phyloP scores from a whole-genome alignment of 2,797 vertebrate genomes.

The Sebastes flavidus region DNA sequence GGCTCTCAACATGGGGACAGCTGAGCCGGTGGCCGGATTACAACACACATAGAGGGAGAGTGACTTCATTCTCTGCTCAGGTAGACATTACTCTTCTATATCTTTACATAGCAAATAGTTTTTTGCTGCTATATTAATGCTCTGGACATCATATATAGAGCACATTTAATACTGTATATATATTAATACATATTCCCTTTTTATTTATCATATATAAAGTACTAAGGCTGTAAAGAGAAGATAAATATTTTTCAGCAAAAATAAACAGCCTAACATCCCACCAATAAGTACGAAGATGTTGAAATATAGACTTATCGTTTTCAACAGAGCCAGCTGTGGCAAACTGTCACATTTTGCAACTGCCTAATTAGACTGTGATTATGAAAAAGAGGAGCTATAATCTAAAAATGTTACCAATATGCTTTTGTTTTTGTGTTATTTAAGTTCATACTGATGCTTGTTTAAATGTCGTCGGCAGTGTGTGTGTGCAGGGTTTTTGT shows the following conservation, averaged over 20 bases:
- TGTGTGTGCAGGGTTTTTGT: neutral
- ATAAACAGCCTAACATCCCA: neutral
- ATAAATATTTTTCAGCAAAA: neutral
- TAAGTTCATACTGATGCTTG: slow-evolving; percentile 22
- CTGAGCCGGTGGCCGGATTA: too few species aligned
- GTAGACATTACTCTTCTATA: too few species aligned
- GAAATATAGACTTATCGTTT: slow-evolving; percentile 22
- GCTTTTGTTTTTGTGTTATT: slow-evolving; percentile 23
- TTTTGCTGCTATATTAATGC: too few species aligned
- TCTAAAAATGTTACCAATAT: slow-evolving; percentile 55
- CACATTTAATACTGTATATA: neutral
- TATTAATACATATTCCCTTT: neutral
- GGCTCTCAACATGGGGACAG: too few species aligned
- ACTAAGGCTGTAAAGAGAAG: neutral
- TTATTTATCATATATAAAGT: neutral
- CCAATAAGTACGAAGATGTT: slow-evolving; percentile 2
- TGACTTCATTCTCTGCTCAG: too few species aligned
- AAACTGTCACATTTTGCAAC: slow-evolving; percentile 27
- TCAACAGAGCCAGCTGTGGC: slow-evolving; percentile 40
- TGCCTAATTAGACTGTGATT: slow-evolving; percentile 46
- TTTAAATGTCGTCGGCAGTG: slow-evolving; percentile 14
- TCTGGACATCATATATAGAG: too few species aligned
- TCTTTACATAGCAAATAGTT: too few species aligned
- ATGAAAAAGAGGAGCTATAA: slow-evolving; percentile 39
- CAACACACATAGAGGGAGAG: too few species aligned